A percentile compares a stretch with the other conserved stretches of the same genome.
phyloP scores from a whole-genome alignment of 2,797 vertebrate species.

The Myotis findleyi region DNA sequence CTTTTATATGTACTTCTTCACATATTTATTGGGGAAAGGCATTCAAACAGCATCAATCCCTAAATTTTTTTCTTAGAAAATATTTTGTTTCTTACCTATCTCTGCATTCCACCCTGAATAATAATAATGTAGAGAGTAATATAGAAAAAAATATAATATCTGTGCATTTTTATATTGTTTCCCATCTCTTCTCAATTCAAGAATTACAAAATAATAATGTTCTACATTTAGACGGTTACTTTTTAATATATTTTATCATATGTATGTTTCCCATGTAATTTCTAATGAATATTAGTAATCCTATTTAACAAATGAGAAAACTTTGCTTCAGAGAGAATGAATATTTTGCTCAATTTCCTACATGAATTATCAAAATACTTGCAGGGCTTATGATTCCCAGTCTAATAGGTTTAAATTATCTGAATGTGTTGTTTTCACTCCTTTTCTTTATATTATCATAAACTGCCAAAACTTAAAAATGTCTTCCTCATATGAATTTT shows the following conservation, averaged over 20 bases:
- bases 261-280: background rate
- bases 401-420: background rate
- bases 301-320: background rate
- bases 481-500: background rate
- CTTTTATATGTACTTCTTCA: background rate
- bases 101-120: background rate
- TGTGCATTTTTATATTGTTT: background rate
- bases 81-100: background rate
- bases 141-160: background rate
- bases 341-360: background rate
- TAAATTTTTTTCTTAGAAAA: background rate
- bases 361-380: background rate
- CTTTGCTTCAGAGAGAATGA: background rate
- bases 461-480: background rate
- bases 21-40: background rate
- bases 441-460: background rate
- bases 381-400: background rate
- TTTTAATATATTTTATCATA: background rate
- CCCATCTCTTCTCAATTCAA: background rate
- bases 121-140: background rate
- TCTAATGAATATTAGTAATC: background rate
- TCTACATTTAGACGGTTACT: background rate
- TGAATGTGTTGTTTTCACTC: background rate
- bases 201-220: background rate
- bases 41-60: background rate